Percentiles rank a stretch among this genome's conserved stretches.
phyloP scores from a whole-genome alignment of 2,113 vertebrate species.

The Melanerpes aurifrons region DNA sequence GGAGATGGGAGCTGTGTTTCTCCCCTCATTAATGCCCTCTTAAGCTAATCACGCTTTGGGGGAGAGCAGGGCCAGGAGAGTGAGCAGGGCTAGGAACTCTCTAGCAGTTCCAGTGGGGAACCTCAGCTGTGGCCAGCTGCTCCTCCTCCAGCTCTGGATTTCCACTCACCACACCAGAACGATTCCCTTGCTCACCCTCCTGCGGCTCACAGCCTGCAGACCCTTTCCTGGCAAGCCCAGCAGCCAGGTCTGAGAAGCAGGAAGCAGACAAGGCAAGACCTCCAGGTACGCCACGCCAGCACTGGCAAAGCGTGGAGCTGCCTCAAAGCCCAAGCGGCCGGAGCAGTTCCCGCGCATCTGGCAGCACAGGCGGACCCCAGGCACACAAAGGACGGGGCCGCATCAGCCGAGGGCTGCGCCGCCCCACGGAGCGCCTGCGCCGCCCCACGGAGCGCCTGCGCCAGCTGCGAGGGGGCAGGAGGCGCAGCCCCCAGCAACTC shows the following conservation, averaged over 20 bases:
- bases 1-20: not conserved
- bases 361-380: not conserved
- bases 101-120: not conserved
- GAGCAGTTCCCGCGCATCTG: not conserved
- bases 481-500: rapidly evolving
- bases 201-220: not conserved
- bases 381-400: rapidly evolving
- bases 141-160: not conserved
- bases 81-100: not conserved
- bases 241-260: not conserved
- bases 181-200: not conserved
- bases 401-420: rapidly evolving
- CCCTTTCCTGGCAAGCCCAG: not conserved
- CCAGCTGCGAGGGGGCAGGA: not conserved
- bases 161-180: not conserved
- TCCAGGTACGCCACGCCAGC: not conserved
- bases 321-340: rapidly evolving
- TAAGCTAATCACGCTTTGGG: not conserved
- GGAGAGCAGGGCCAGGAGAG: not conserved
- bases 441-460: rapidly evolving
- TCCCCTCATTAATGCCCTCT: not conserved
- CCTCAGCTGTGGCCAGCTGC: not conserved
- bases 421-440: too few relatives aligned
- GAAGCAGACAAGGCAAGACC: not conserved
- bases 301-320: rapidly evolving